Percentiles rank a stretch among this genome's conserved stretches.
These are phyloP conservation scores for Aphaenogaster ashmeadi DNA, from an alignment of 1,140 invertebrate species.

Conservation along the genomic window DNA sequence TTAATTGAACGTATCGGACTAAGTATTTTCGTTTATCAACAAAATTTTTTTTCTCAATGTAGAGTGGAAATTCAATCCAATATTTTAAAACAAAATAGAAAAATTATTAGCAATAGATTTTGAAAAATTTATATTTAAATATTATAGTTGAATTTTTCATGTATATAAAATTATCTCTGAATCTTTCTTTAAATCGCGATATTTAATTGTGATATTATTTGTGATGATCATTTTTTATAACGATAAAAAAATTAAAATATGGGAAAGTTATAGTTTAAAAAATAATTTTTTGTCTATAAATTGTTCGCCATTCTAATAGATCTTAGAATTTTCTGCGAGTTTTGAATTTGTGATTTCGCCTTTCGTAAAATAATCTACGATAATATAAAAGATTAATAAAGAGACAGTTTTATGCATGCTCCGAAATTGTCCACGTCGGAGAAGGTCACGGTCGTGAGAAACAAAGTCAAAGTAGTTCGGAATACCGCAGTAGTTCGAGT, in stretches of 20 bases:
- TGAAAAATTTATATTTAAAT: background rate
- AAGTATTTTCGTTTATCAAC: too few relatives aligned
- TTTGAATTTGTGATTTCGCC: background rate
- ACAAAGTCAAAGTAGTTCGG: slow-evolving; percentile 71
- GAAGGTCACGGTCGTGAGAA: slow-evolving; percentile 72
- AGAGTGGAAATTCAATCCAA: background rate
- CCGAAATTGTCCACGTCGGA: slow-evolving; percentile 10
- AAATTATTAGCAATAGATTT: background rate
- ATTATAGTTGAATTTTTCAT: background rate
- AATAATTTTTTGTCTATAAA: background rate
- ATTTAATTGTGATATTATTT: background rate
- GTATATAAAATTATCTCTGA: background rate
- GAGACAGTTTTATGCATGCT: background rate
- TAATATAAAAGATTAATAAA: background rate
- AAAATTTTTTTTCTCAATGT: too few relatives aligned
- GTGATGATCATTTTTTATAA: background rate
- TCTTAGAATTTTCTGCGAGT: background rate
- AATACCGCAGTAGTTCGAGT: slow-evolving; percentile 46
- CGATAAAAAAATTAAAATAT: background rate
- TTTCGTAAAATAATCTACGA: background rate
- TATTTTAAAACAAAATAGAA: background rate
- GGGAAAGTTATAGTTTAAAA: background rate
- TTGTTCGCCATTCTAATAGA: background rate
- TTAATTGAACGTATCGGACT: too few relatives aligned
- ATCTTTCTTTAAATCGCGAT: background rate